Percentiles rank a stretch among this genome's conserved stretches.
Evolutionary conservation across 2,888 invertebrate species (phyloP).

Genomic region (Rotaria socialis): DNA sequence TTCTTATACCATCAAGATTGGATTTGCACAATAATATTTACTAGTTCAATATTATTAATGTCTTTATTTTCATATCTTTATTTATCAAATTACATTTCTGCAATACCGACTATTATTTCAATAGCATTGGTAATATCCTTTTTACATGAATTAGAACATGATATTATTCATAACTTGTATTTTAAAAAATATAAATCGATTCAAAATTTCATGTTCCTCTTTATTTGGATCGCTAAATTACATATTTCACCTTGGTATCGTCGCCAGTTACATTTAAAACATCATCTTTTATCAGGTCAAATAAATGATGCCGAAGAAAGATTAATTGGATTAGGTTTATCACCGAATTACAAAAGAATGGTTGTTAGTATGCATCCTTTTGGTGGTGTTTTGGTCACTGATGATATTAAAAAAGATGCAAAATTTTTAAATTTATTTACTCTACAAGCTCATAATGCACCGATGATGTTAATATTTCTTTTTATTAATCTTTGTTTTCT

Average conservation of each 20-base stretch:
- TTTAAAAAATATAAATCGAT: not conserved
- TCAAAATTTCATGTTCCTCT: not conserved
- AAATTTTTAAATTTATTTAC: not conserved
- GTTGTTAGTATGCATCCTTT: not conserved
- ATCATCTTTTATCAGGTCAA: not conserved
- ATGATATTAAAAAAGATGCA: not conserved
- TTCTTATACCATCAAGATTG: not conserved
- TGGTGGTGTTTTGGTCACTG: not conserved
- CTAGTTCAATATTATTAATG: not conserved
- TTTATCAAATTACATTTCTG: not conserved
- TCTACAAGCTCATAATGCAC: not conserved
- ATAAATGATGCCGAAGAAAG: not conserved
- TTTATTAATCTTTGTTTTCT: not conserved
- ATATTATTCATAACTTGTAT: constrained; percentile 2
- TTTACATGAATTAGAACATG: not conserved
- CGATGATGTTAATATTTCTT: not conserved
- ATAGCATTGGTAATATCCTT: not conserved
- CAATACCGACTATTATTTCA: not conserved
- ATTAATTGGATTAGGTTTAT: not conserved
- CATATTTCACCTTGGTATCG: not conserved
- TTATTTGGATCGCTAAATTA: constrained; percentile 2
- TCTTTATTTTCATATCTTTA: not conserved
- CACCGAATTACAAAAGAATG: not conserved
- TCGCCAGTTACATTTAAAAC: not conserved
- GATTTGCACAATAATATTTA: not conserved